Evolutionary conservation across 2,113 vertebrate species (phyloP).

Genomic region (Anser cygnoides): DNA sequence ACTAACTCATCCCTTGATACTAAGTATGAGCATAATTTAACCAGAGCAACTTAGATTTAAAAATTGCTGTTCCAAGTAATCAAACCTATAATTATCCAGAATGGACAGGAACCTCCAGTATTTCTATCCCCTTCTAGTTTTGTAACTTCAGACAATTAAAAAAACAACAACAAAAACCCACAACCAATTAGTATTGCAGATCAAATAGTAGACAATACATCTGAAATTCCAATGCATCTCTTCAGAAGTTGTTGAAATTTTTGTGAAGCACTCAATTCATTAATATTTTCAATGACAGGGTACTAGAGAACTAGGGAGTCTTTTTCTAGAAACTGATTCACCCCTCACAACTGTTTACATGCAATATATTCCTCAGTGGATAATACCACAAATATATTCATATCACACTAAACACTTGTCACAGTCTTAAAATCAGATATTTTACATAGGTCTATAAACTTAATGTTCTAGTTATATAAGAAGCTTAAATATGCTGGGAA

Average conservation of each 20-base stretch:
- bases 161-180: not conserved
- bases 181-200: not conserved
- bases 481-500: slow-evolving; percentile 51
- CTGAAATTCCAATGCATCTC: not conserved
- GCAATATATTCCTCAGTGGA: not conserved
- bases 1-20: not conserved
- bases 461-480: slow-evolving; percentile 31
- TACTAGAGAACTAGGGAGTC: not conserved
- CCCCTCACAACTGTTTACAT: not conserved
- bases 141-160: not conserved
- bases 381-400: not conserved
- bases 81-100: not conserved
- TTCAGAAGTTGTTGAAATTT: not conserved
- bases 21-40: not conserved
- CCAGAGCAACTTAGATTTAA: not conserved
- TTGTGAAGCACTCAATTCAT: not conserved
- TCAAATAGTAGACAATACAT: not conserved
- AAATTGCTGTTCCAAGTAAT: not conserved
- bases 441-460: slow-evolving; percentile 51
- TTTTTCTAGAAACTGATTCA: not conserved
- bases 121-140: not conserved
- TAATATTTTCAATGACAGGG: not conserved
- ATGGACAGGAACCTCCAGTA: not conserved
- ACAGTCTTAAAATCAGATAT: slow-evolving; percentile 23
- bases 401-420: slow-evolving; percentile 12